Evolutionary conservation across 2,888 invertebrate genomes (phyloP).

Genomic region (Cryptocephalus primarius): DNA sequence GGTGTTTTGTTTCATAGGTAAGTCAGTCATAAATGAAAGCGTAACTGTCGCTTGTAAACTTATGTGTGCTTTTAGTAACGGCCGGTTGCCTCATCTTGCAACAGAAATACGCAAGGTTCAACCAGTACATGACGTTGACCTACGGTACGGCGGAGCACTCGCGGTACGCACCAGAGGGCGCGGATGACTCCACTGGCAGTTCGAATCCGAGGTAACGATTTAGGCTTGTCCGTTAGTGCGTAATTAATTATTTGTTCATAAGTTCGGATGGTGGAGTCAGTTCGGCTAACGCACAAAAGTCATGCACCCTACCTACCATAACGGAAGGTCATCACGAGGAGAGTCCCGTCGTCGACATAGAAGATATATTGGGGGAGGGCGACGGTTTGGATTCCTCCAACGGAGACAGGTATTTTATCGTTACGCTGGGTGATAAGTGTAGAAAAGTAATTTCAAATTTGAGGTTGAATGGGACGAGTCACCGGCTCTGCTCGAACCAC

Average conservation of each 20-base stretch:
- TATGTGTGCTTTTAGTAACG: constrained; percentile 47
- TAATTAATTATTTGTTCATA: neutral
- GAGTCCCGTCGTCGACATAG: constrained; percentile 48
- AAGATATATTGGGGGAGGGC: constrained; percentile 41
- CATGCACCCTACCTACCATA: constrained; percentile 31
- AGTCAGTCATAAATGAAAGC: constrained; percentile 18
- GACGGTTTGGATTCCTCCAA: constrained; percentile 10
- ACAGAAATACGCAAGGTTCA: constrained; percentile 55
- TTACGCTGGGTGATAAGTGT: too few species aligned
- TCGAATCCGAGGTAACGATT: too few species aligned
- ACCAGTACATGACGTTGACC: constrained; percentile 52
- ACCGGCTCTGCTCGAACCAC: too few species aligned
- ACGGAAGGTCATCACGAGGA: constrained; percentile 40
- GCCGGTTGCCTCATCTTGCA: constrained; percentile 73
- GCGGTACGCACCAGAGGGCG: constrained; percentile 19
- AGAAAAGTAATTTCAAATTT: too few species aligned
- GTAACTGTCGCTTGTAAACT: constrained; percentile 17
- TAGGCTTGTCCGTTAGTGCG: neutral
- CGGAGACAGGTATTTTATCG: constrained; percentile 14
- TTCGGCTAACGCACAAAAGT: constrained; percentile 14
- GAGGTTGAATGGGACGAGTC: too few species aligned
- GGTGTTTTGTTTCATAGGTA: constrained; percentile 70
- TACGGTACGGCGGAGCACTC: constrained; percentile 41
- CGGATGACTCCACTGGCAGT: too few species aligned
- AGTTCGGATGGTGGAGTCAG: constrained; percentile 12